Percentiles rank a stretch among this genome's conserved stretches.
phyloP scores from a whole-genome alignment of 2,797 vertebrate genomes.

The Thalassophryne amazonica region DNA sequence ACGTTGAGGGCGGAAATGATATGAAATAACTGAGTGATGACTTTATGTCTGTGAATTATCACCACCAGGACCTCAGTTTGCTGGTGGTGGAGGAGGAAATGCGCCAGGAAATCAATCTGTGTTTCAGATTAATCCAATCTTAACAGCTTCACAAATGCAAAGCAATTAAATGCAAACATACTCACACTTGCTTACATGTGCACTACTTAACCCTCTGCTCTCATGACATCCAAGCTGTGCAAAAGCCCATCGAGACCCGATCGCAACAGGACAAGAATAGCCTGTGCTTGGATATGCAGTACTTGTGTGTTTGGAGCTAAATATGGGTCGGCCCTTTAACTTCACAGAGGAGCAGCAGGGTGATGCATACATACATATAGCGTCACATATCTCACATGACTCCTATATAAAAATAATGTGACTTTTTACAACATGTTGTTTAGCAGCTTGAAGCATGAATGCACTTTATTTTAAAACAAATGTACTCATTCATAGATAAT shows the following conservation, averaged over 20 bases:
- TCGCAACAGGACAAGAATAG: conserved; percentile 57
- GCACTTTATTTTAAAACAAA: background rate
- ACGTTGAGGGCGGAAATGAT: conserved; percentile 38
- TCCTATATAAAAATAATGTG: conserved; percentile 17
- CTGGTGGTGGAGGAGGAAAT: conserved; percentile 4
- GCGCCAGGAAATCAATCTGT: conserved; percentile 15
- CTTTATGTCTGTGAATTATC: conserved; percentile 55
- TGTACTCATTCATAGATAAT: no score
- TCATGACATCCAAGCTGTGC: conserved; percentile 15
- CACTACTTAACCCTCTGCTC: conserved; percentile 39
- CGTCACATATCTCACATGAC: conserved; percentile 49
- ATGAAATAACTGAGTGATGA: conserved; percentile 46
- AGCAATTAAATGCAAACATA: background rate
- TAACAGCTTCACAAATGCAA: conserved; percentile 36
- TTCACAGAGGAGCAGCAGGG: conserved; percentile 29
- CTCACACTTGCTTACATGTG: background rate
- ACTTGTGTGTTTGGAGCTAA: conserved; percentile 64
- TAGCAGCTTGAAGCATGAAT: conserved; percentile 9
- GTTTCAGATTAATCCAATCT: conserved; percentile 37
- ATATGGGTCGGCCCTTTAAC: conserved; percentile 44
- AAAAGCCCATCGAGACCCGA: conserved; percentile 28
- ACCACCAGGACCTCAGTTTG: conserved; percentile 14
- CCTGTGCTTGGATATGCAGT: conserved; percentile 29
- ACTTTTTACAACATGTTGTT: conserved; percentile 18
- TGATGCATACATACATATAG: conserved; percentile 22